Conservation (phyloP, 2,797 vertebrate genomes). For the Chiloscyllium punctatum region DNA sequence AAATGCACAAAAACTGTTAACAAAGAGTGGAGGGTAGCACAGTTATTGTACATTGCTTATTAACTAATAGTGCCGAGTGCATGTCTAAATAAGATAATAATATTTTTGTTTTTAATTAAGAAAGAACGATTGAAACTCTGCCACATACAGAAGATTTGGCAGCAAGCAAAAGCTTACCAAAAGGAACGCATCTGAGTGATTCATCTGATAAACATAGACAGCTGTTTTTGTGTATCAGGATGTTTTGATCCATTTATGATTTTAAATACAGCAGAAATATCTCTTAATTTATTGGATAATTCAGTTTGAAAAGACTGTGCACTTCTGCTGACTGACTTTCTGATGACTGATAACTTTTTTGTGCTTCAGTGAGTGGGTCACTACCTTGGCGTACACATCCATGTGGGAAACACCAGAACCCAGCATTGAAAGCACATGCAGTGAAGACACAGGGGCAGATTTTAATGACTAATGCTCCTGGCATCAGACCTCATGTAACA, state of each 20-base stretch:
- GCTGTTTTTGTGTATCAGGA: slow-evolving; percentile 24
- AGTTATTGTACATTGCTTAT: background rate
- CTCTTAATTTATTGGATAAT: slow-evolving; percentile 18
- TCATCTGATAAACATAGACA: slow-evolving; percentile 25
- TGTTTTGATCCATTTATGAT: slow-evolving; percentile 22
- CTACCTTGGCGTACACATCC: background rate
- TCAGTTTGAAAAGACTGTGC: background rate
- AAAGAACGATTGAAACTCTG: slow-evolving; percentile 10
- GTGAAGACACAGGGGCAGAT: background rate
- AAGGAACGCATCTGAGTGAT: background rate
- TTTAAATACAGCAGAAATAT: slow-evolving; percentile 24
- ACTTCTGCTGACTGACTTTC: slow-evolving; percentile 16
- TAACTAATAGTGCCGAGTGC: background rate
- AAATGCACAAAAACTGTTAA: background rate
- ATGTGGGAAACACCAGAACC: background rate
- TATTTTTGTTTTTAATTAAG: slow-evolving; percentile 14
- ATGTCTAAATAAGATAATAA: background rate
- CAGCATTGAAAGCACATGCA: background rate
- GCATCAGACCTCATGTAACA: background rate
- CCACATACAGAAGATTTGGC: background rate
- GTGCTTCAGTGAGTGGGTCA: background rate
- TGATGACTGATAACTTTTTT: background rate
- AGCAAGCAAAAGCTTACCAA: background rate
- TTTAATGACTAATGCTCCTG: background rate
- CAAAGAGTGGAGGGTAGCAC: background rate